Conservation (phyloP, 2,797 vertebrate genomes). For the Etheostoma perlongum region DNA sequence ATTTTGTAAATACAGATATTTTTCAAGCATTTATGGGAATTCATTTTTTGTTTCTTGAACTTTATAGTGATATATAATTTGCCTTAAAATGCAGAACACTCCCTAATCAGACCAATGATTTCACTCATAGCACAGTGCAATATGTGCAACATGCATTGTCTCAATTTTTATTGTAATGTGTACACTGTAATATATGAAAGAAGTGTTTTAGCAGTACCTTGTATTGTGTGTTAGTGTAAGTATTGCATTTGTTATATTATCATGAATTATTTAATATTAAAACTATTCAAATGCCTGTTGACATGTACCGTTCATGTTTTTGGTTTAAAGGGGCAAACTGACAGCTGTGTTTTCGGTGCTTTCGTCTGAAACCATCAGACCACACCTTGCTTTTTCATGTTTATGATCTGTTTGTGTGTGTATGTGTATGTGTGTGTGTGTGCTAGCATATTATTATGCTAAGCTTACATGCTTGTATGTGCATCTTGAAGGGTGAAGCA, state of each 20-base stretch:
- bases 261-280: conserved; percentile 45
- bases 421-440: not conserved
- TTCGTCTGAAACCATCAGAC: conserved; percentile 24
- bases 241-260: not conserved
- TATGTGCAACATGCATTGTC: conserved; percentile 4
- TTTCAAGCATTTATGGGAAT: not conserved
- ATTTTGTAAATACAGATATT: conserved; percentile 19
- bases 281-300: not conserved
- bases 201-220: not conserved
- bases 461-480: not conserved
- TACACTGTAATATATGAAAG: conserved; percentile 15
- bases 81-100: not conserved
- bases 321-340: not conserved
- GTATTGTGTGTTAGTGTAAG: not conserved
- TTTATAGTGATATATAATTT: conserved; percentile 21
- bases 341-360: conserved; percentile 55
- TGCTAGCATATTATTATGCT: not conserved
- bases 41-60: not conserved
- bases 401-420: not conserved
- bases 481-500: not conserved
- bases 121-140: conserved; percentile 39
- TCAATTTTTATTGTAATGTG: not conserved
- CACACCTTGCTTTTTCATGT: conserved; percentile 55
- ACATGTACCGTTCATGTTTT: conserved; percentile 24
- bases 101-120: conserved; percentile 1